Conservation (phyloP, 2,888 invertebrate genomes). For the Hyposoter didymator region DNA sequence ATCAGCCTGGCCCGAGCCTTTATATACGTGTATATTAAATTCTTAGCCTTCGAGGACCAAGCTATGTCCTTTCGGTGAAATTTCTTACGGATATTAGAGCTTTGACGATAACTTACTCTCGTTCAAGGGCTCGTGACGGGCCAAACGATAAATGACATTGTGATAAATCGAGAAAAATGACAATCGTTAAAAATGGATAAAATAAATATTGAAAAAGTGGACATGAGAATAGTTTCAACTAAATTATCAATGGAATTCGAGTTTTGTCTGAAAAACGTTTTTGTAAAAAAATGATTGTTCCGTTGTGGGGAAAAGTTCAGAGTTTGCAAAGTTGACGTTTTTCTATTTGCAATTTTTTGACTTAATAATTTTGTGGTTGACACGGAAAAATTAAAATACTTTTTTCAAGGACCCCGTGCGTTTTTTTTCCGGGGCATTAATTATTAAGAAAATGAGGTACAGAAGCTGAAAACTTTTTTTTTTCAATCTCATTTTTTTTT, state of each 20-base stretch:
- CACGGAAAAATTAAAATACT: too few relatives aligned
- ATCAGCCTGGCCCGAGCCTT: background rate
- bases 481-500: background rate
- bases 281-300: background rate
- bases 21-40: background rate
- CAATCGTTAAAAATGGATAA: background rate
- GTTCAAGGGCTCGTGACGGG: background rate
- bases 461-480: background rate
- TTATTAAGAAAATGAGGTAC: background rate
- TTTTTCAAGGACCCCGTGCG: background rate
- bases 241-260: background rate
- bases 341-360: background rate
- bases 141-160: slow-evolving; percentile 9
- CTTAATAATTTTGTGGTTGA: too few relatives aligned
- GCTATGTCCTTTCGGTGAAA: slow-evolving; percentile 5
- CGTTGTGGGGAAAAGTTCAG: background rate
- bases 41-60: background rate
- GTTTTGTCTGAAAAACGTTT: background rate
- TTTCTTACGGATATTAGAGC: slow-evolving; percentile 22
- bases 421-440: background rate
- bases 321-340: background rate
- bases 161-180: background rate
- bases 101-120: slow-evolving; percentile 3
- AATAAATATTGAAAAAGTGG: background rate
- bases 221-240: background rate